Base-by-base conservation (phyloP, 2,888 invertebrate species). In the Holacanthella duospinosa region DNA sequence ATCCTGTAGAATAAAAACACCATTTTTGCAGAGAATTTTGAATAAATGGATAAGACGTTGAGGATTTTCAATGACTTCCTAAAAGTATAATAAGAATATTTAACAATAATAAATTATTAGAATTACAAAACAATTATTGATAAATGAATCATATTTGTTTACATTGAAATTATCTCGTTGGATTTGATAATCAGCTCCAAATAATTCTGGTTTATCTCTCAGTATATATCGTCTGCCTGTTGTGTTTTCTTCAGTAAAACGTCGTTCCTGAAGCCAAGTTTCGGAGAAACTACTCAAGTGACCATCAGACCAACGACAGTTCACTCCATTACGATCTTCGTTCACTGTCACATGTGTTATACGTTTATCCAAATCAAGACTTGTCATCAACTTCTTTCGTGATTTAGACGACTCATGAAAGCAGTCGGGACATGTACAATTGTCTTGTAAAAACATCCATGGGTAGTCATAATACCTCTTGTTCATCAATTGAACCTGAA, bases 391-490 rank as follows among this genome's bases (percentile, higher is more conserved):
- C 16, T 65, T 62, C 24, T 82, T 82, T 43, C 87, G 76, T 64
- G 85, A 85, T 73, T 81, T 79, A 0, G 86, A 83, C 2, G 80
- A 77, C 27, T 74, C 73, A 73, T 86, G 84, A 74, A 83, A 87
- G 74, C 87, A 88, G 57, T 79, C 73, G 57, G 80, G 75, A 73
- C 87, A 87, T 67, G 82, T 84, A 71, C 87, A 87, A 74, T 87
- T 87, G 74, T 88, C 88, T 68, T 87, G 77, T 44, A 88, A 75
- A 86, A 86, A 88, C 29, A 86, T 81, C 66, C 81, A 80, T 0
- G 87, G 87, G 73, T 82, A 86, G 24, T 64, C 60, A 25, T 61
- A 60, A n/a, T n/a, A n/a, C n/a, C n/a, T n/a, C n/a, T n/a, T n/a
- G n/a, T n/a, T n/a, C n/a, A n/a, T n/a, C n/a, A 66, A 70, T 16